Base-by-base conservation (phyloP, 2,888 invertebrate genomes). In the Phragmatobia fuliginosa region DNA sequence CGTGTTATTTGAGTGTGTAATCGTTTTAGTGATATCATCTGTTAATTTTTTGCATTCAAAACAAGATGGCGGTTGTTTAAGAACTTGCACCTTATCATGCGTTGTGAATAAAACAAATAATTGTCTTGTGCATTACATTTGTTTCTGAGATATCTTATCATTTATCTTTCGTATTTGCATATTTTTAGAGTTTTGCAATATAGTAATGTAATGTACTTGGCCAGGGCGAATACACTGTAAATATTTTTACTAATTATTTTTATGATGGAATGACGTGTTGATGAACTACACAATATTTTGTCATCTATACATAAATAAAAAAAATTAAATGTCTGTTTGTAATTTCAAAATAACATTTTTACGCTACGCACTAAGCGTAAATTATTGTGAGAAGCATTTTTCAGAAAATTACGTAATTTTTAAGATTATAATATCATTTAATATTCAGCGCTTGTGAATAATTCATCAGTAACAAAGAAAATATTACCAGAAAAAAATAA, bases 91-190 rank as follows among this genome's bases (percentile, higher is more conserved):
- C 67, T 70, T 67, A 70, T 76, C 74, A 79, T 31, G 31, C 69
- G 71, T 76, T 67, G 75, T 79, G 73, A 78, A 82, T 79, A 70
- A 79, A 82, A 81, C 82, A 78, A 67, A 77, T 76, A 78, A 84
- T 56, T 65, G 21, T 28, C 14, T 56, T 32, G 3, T 60, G 58
- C 58, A 59, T 84, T 82, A 75, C 75, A 82, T 84, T 87, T 85
- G 82, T 82, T 81, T 86, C 59, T 79, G 66, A 78, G 85, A 84
- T 87, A 87, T 41, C 81, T 76, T 88, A 88, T 88, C 88, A 75
- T 62, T 79, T 74, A 65, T 68, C 59, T 68, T 74, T 67, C 75
- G 79, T 79, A 77, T 78, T 78, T 73, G 68, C 74, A 68, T 80
- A 70, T 73, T 70, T 72, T 59, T 81, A 65, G 66, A 68, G 65